phyloP scores from a whole-genome alignment of 2,888 invertebrate genomes.

The Crioceris asparagi region DNA sequence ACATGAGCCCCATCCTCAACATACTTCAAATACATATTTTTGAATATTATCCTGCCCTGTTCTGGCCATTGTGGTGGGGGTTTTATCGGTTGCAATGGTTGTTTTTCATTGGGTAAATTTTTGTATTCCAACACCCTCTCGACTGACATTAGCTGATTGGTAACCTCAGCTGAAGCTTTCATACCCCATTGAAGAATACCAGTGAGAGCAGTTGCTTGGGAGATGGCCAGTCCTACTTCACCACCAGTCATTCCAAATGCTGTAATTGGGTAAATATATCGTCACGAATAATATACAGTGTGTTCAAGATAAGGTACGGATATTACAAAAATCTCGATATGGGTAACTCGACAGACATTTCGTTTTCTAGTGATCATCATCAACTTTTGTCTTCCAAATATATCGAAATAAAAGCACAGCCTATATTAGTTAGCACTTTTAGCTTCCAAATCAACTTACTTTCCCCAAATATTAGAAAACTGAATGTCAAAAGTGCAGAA shows the following conservation, averaged over 20 bases:
- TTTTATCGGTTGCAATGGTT: slow-evolving; percentile 40
- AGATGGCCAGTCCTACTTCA: slow-evolving; percentile 54
- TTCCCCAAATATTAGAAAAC: slow-evolving; percentile 44
- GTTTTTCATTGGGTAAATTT: slow-evolving; percentile 49
- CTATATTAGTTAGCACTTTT: neutral
- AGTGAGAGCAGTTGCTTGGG: slow-evolving; percentile 50
- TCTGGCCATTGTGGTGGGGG: slow-evolving; percentile 56
- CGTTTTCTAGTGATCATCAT: neutral
- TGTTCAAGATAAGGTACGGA: neutral
- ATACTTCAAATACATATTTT: slow-evolving; percentile 56
- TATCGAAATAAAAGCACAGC: no score
- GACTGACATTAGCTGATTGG: slow-evolving; percentile 68
- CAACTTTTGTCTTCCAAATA: no score
- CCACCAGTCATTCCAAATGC: slow-evolving; percentile 38
- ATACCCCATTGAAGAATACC: slow-evolving; percentile 67
- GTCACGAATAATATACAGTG: neutral
- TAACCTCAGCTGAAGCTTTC: slow-evolving; percentile 71
- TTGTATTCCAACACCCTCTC: slow-evolving; percentile 79
- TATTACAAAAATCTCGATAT: slow-evolving; percentile 2
- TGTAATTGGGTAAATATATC: slow-evolving; percentile 5
- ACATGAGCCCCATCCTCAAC: slow-evolving; percentile 51
- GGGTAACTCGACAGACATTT: neutral
- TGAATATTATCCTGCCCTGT: slow-evolving; percentile 52
- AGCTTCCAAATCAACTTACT: slow-evolving; percentile 23
- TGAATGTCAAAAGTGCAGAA: slow-evolving; percentile 53